A percentile compares a stretch with the other conserved stretches of the same genome.
Evolutionary conservation across 2,113 vertebrate species (phyloP).

Genomic region (Scolopax mira): DNA sequence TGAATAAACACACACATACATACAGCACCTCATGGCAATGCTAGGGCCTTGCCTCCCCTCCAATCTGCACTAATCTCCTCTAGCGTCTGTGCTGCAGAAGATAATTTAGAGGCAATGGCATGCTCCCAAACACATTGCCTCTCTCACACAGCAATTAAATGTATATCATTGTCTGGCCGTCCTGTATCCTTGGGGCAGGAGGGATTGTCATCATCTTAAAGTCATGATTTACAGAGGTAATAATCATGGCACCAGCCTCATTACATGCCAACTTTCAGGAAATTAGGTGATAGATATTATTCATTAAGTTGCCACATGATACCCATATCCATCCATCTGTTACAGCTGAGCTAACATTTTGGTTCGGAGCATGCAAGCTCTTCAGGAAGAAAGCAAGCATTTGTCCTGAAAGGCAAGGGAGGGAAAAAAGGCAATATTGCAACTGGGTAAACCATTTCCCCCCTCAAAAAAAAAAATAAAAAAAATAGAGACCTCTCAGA

Average conservation of each 20-base stretch:
- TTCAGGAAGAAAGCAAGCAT: neutral
- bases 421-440: neutral
- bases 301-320: conserved; percentile 64
- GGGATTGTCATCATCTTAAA: conserved; percentile 43
- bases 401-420: neutral
- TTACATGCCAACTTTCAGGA: conserved; percentile 56
- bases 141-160: conserved; percentile 49
- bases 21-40: neutral
- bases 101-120: conserved; percentile 26
- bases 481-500: neutral
- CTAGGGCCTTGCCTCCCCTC: neutral
- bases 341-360: conserved; percentile 63
- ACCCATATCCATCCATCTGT: conserved; percentile 58
- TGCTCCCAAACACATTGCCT: neutral
- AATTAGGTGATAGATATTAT: conserved; percentile 71
- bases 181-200: conserved; percentile 50
- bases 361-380: neutral
- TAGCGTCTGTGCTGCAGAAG: neutral
- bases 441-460: neutral
- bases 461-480: neutral
- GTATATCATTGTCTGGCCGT: conserved; percentile 34
- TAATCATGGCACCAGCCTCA: conserved; percentile 60
- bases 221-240: conserved; percentile 69
- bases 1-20: neutral
- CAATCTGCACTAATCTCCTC: conserved; percentile 26